Evolutionary conservation across 1,140 invertebrate genomes (phyloP), one percentile per base, ranked within the genome.

Genomic region (Manduca sexta): DNA sequence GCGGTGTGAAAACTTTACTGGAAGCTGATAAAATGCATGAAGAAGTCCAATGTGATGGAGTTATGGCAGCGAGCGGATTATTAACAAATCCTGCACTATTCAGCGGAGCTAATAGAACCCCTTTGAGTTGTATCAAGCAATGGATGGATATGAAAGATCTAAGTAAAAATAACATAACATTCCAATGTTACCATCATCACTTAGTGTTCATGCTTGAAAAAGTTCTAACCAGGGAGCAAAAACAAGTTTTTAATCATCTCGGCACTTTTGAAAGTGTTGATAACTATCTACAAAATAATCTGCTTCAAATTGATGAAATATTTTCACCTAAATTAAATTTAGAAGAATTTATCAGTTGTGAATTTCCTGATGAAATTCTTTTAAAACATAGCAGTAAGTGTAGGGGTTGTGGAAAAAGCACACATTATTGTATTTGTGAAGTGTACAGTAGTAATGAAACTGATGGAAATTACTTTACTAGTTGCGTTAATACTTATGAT

Each of bases 171-270:
- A 73, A 88, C 87, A 77, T 91, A 59, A 88, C 89, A 31, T 97
- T 96, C 84, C 89, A 92, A 48, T 92, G 89, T 72, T 96, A 98
- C 69, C 97, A 98, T 86, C 95, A 97, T 76, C 97, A 98, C 87
- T 88, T 98, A 42, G 94, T 95, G 37, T 97, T 96, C 72, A 98
- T 98, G 97, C 84, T 95, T 59, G 94, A 96, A 75, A 93, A 93
- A 81, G 69, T 93, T 33, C 86, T 97, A 52, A 86, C 89, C 3
- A 93, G 91, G 59, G 76, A 88, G 39, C 89, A 94, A 65, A 91
- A 92, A 59, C 75, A 89, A 55, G 78, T 91, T 41, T 97, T 97
- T 71, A 98, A 97, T 86, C 89, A 89, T 55, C 84, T 97, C 16
- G 89, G 88, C 49, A 91, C 86, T 52, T 92, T 90, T 57, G 74